Evolutionary conservation across 2,797 vertebrate genomes (phyloP), one percentile per base, ranked within the genome.

Genomic region (Naso thynnoides): DNA sequence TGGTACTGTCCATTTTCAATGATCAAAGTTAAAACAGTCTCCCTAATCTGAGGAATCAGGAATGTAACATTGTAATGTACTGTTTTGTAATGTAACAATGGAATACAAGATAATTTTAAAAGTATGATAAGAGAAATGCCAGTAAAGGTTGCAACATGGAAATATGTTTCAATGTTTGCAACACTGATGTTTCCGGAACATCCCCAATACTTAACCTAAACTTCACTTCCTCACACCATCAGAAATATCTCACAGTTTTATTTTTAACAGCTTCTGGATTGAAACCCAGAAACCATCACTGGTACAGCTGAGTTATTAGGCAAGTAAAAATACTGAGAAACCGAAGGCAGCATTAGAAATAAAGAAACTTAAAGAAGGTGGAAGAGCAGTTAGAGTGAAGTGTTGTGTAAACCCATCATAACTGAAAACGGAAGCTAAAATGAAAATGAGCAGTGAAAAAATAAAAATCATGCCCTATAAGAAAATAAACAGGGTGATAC

Each of bases 1-100:
- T 95, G 94, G 47, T 95, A 93, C 1, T 93, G 93, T 39, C 95
- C 92, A 48, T 91, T 94, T 19, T 87, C 90, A 76, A 91, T 91
- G 73, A 98, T 88, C 47, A 90, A 95, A 1, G 91, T 93, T 74
- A 98, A 88, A 29, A 96, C 90, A 0, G 95, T 92, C 39, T 93
- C 93, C 79, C 91, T 94, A 58, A 99, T 91, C 97, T 99, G 84
- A 57, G 31, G 47, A 73, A 29, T 21, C 8, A 74, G 13, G 1
- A 42, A 50, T 10, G 24, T 15, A 42, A 31, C 3, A 47, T 29
- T 15, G 4, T 33, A 0, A 47, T 16, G 7, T 27, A 14, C n/a
- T 16, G 29, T 7, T 10, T 48, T 49, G 1, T 4, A 31, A 42
- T 11, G 7, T 33, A 14, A 41, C 5, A 13, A 57, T 48, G 1